Evolutionary conservation across 2,888 invertebrate species (phyloP).

Genomic region (Argynnis bischoffii): DNA sequence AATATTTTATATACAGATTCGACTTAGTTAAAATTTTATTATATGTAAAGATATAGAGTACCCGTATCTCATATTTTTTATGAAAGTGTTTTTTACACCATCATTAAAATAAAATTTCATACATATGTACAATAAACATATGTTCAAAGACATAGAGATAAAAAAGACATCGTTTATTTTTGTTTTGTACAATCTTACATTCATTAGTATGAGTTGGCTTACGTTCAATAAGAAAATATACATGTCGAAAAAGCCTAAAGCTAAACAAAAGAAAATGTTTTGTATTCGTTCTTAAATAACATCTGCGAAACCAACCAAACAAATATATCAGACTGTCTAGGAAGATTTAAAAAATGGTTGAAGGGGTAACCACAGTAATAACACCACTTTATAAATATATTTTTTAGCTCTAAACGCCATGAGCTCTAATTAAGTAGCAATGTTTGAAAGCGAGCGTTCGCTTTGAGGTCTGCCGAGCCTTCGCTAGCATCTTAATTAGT

Average conservation of each 20-base stretch:
- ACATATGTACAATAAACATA: too few relatives aligned
- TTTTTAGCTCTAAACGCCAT: conserved; percentile 41
- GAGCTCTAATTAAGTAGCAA: conserved; percentile 65
- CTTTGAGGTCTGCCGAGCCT: conserved; percentile 63
- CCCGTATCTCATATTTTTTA: too few relatives aligned
- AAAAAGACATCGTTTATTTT: too few relatives aligned
- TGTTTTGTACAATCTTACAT: not conserved
- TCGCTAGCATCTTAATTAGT: conserved; percentile 71
- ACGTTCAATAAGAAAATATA: not conserved
- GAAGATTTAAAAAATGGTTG: conserved; percentile 1
- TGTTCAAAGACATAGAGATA: too few relatives aligned
- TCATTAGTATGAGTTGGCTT: not conserved
- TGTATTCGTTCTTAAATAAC: conserved; percentile 11
- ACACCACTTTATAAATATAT: conserved; percentile 35
- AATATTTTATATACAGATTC: too few relatives aligned
- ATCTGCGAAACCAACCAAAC: conserved; percentile 14
- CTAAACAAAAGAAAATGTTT: conserved; percentile 1
- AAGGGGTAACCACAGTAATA: conserved; percentile 24
- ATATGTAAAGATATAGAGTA: too few relatives aligned
- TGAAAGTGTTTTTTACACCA: too few relatives aligned
- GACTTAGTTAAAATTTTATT: too few relatives aligned
- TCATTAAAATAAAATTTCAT: too few relatives aligned
- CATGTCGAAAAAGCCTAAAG: not conserved
- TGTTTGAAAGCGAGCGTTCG: conserved; percentile 66
- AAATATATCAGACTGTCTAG: conserved; percentile 12